Percentiles rank a stretch among this genome's conserved stretches.
Conservation (phyloP, 2,797 vertebrate species). For the Ptychadena robeensis region DNA sequence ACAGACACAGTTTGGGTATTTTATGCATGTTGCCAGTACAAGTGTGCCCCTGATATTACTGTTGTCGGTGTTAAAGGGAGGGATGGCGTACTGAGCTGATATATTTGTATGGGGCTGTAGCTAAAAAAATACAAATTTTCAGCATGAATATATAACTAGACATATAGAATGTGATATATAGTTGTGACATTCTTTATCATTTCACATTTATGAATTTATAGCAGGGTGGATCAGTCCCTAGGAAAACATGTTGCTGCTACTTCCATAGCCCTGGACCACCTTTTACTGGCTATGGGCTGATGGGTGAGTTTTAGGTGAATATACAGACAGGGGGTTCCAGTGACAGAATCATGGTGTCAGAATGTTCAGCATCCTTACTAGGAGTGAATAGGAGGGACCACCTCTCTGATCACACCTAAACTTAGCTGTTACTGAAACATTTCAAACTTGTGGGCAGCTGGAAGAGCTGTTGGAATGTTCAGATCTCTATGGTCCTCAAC, state of each 20-base stretch:
- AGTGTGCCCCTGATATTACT: background rate
- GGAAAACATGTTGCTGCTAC: no score
- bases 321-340: background rate
- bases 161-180: no score
- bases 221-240: no score
- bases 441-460: background rate
- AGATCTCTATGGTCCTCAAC: background rate
- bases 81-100: no score
- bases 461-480: background rate
- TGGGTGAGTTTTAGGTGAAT: background rate
- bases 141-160: background rate
- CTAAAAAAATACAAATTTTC: background rate
- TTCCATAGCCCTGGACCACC: background rate
- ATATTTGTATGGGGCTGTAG: background rate
- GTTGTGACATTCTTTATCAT: no score
- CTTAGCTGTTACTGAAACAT: background rate
- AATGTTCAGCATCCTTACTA: conserved; percentile 14
- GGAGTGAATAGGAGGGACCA: conserved; percentile 22
- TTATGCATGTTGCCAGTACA: background rate
- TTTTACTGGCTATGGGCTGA: background rate
- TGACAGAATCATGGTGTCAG: conserved; percentile 1
- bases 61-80: no score
- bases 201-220: no score
- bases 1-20: background rate
- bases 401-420: conserved; percentile 9